These are phyloP conservation scores for Parazoanthus atlanticus DNA, from an alignment of 92 coral and sea anemone species.

Conservation along the genomic window DNA sequence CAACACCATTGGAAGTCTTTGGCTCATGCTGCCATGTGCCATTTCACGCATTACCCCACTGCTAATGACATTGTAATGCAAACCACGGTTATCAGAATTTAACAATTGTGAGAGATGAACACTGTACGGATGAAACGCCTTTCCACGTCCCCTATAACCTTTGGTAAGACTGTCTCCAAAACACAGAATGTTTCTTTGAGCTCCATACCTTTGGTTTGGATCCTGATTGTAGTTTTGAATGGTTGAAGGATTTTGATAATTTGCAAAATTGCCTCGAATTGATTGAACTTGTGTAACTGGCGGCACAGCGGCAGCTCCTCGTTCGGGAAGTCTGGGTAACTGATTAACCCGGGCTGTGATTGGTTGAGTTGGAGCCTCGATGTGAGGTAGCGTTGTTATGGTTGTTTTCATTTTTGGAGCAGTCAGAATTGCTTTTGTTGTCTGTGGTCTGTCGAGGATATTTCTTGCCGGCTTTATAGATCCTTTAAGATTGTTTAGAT, in stretches of 20 bases:
- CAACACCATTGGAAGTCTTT: constrained; percentile 85
- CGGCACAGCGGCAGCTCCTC: not conserved
- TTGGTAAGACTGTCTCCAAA: constrained; percentile 97
- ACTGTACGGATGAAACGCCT: constrained; percentile 83
- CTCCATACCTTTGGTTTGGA: constrained; percentile 23
- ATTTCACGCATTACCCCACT: constrained; percentile 92
- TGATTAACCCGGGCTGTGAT: not conserved
- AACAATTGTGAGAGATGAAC: constrained; percentile 75
- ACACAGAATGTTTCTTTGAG: constrained; percentile 69
- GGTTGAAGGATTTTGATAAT: constrained; percentile 4
- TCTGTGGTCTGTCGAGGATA: constrained; percentile 6
- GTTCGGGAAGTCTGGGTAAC: constrained; percentile 4
- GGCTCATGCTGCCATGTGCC: constrained; percentile 98
- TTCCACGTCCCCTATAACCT: constrained; percentile 87
- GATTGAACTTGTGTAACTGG: not conserved
- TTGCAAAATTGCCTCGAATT: not conserved
- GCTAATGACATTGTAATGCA: constrained; percentile 67
- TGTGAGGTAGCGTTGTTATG: not conserved
- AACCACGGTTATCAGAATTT: constrained; percentile 63
- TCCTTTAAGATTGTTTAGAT: constrained; percentile 11
- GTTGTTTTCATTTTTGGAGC: not conserved
- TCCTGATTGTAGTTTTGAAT: constrained; percentile 21
- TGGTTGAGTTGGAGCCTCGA: constrained; percentile 18
- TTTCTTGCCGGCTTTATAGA: constrained; percentile 30
- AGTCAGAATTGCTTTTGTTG: not conserved